phyloP scores from a whole-genome alignment of 2,113 vertebrate genomes.

The Engraulis encrasicolus region DNA sequence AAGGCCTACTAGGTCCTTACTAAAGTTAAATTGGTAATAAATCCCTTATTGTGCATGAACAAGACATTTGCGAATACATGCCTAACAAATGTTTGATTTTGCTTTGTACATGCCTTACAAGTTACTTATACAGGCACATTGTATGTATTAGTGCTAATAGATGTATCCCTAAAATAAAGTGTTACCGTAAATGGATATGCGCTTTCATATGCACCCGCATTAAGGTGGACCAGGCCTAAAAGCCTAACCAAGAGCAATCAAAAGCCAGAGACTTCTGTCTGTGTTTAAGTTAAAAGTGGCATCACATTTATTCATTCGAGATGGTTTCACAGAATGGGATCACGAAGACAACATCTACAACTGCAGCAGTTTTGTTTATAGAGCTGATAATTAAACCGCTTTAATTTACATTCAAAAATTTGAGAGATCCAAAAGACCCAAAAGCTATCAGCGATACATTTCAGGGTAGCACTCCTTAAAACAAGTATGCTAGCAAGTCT shows the following conservation, averaged over 20 bases:
- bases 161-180: too few species aligned
- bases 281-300: conserved; percentile 30
- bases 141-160: too few species aligned
- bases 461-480: not conserved
- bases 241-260: not conserved
- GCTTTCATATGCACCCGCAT: too few species aligned
- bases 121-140: too few species aligned
- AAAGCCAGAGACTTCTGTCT: conserved; percentile 24
- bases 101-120: too few species aligned
- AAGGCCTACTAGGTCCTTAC: too few species aligned
- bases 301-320: conserved; percentile 50
- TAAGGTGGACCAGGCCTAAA: too few species aligned
- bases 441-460: not conserved
- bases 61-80: too few species aligned
- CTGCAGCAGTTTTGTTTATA: not conserved
- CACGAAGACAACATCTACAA: not conserved
- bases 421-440: not conserved
- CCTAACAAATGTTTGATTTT: too few species aligned
- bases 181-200: too few species aligned
- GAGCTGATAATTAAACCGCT: not conserved
- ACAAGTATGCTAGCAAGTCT: not conserved
- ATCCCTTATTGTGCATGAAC: too few species aligned
- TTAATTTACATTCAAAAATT: not conserved
- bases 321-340: not conserved
- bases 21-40: too few species aligned